Evolutionary conservation across 2,888 invertebrate genomes (phyloP), one percentile per base, ranked within the genome.

Genomic region (Megalurothrips usitatus): DNA sequence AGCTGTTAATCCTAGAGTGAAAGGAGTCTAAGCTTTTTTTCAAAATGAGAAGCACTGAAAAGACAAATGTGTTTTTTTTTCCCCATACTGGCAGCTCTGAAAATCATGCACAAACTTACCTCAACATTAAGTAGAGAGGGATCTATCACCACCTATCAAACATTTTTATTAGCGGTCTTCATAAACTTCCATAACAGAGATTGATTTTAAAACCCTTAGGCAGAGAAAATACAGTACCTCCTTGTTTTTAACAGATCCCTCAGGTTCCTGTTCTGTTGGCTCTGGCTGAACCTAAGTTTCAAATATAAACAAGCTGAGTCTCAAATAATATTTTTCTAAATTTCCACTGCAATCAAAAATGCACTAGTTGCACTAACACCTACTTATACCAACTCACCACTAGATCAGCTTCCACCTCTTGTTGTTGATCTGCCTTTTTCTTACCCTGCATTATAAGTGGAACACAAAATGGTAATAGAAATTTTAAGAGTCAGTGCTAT

Each of bases 71-170:
- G 19, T 6, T 58, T 58, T 58, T 17, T 6, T n/a, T 58, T 52
- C n/a, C n/a, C 52, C 58, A 58, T 58, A 58, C 68, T 75, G 68
- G 68, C 68, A 75, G 68, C 68, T 75, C 68, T 75, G 26, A 26
- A 75, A 26, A 26, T 11, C 26, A 75, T 26, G 68, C 26, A 26
- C 26, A 9, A 58, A 75, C 68, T 75, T 75, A 75, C 68, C 68
- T 75, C 68, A 75, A 75, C 26, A 75, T 75, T 75, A 23, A 75
- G 68, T 8, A 75, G 68, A 26, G 68, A 26, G 9, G 68, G 68
- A 75, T 75, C 68, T 75, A 75, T 75, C 68, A 75, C 68, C 68
- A 75, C 68, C 68, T 75, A 75, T 26, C 10, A 26, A 75, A 75
- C 12, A 75, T 26, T 75, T 26, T 10, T 9, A n/a, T 23, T 75